Percentiles rank a stretch among this genome's conserved stretches.
Evolutionary conservation across 1,140 invertebrate genomes (phyloP).

Genomic region (Cyclina sinensis): DNA sequence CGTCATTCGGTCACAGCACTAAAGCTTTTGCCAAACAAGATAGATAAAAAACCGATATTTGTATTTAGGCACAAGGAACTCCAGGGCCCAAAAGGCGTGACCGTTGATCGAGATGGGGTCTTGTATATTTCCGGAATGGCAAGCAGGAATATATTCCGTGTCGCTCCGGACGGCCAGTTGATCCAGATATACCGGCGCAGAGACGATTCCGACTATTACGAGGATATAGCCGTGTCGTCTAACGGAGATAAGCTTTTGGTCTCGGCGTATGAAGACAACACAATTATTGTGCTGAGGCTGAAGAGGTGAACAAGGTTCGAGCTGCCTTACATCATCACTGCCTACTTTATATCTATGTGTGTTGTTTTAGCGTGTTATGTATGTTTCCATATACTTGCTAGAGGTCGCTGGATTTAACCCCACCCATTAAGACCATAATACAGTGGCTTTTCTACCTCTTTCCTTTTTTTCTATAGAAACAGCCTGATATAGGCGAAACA

Average conservation of each 20-base stretch:
- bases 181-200: conserved; percentile 45
- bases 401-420: too few relatives aligned
- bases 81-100: conserved; percentile 44
- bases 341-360: too few relatives aligned
- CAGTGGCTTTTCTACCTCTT: too few relatives aligned
- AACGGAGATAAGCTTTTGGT: conserved; percentile 40
- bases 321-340: too few relatives aligned
- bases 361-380: too few relatives aligned
- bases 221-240: conserved; percentile 45
- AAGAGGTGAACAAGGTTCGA: conserved; percentile 5
- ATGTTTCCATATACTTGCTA: too few relatives aligned
- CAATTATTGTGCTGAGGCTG: conserved; percentile 25
- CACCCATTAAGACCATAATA: too few relatives aligned
- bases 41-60: conserved; percentile 52
- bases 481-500: too few relatives aligned
- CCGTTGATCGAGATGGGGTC: conserved; percentile 32
- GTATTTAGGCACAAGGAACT: conserved; percentile 51
- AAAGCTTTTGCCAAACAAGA: conserved; percentile 21
- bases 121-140: conserved; percentile 60
- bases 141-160: conserved; percentile 55
- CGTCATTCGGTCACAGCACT: conserved; percentile 40
- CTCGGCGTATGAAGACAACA: conserved; percentile 56
- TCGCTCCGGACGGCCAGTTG: conserved; percentile 28
- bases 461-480: too few relatives aligned
- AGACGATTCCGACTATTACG: conserved; percentile 57